Evolutionary conservation across 2,888 invertebrate genomes (phyloP).

Genomic region (Trilocha varians): DNA sequence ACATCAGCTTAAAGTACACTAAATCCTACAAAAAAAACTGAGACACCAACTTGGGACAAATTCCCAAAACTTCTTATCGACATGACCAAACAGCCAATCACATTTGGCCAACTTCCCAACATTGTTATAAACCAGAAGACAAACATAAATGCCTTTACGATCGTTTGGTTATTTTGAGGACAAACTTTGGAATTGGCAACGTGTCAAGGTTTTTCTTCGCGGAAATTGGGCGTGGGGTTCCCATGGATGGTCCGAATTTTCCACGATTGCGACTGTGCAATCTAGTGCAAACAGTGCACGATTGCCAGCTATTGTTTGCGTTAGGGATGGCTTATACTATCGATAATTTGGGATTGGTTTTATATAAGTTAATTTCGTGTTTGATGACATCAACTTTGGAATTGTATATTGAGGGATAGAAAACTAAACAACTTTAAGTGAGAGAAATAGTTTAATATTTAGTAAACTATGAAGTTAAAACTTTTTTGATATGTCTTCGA

Average conservation of each 20-base stretch:
- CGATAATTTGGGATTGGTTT: not conserved
- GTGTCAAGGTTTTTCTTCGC: slow-evolving; percentile 24
- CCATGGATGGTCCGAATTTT: slow-evolving; percentile 21
- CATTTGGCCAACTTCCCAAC: not conserved
- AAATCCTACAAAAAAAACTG: no score
- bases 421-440: no score
- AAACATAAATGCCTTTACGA: not conserved
- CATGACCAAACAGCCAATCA: not conserved
- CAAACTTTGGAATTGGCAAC: slow-evolving; percentile 30
- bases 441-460: no score
- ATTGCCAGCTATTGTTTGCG: slow-evolving; percentile 11
- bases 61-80: not conserved
- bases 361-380: no score
- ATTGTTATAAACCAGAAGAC: not conserved
- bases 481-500: no score
- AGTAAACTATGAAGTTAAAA: no score
- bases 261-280: slow-evolving; percentile 25
- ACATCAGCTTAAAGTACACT: no score
- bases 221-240: slow-evolving; percentile 19
- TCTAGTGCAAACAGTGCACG: slow-evolving; percentile 23
- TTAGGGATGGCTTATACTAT: not conserved
- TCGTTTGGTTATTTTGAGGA: slow-evolving; percentile 1
- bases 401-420: no score
- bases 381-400: no score
- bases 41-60: no score